phyloP scores from a whole-genome alignment of 2,888 invertebrate species.

The Diarsia rubi region DNA sequence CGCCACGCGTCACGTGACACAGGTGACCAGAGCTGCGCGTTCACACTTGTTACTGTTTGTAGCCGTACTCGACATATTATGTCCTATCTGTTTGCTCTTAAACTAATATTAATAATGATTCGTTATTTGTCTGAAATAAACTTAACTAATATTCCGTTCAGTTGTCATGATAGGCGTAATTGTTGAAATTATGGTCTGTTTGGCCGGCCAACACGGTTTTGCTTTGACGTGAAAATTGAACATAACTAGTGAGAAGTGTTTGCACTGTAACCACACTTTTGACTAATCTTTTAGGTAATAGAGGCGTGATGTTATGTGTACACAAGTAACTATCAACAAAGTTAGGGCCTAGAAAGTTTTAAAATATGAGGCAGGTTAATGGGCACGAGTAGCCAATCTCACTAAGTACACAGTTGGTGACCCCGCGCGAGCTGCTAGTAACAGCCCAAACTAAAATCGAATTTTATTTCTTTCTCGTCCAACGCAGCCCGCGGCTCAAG shows the following conservation, averaged over 20 bases:
- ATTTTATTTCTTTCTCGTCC: neutral
- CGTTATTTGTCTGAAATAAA: neutral
- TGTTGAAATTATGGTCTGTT: neutral
- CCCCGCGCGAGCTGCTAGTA: neutral
- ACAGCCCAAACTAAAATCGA: neutral
- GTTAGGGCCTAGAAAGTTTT: neutral
- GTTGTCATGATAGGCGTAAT: neutral
- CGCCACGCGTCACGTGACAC: neutral
- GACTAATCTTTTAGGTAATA: no score
- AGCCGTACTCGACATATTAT: neutral
- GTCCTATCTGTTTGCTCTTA: neutral
- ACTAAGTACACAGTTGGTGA: neutral
- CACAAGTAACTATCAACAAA: neutral
- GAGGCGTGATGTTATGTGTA: no score
- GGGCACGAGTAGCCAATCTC: neutral
- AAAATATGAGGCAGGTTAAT: neutral
- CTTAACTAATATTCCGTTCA: neutral
- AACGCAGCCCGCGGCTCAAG: neutral
- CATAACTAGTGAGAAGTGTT: neutral
- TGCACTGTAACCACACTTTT: neutral
- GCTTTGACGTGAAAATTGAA: neutral
- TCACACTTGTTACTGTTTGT: neutral
- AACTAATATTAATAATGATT: neutral
- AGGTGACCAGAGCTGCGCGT: neutral
- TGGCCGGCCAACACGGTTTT: neutral